A percentile compares a stretch with the other conserved stretches of the same genome.
phyloP scores from a whole-genome alignment of 1,140 invertebrate genomes.

The Magallana ariakensis region DNA sequence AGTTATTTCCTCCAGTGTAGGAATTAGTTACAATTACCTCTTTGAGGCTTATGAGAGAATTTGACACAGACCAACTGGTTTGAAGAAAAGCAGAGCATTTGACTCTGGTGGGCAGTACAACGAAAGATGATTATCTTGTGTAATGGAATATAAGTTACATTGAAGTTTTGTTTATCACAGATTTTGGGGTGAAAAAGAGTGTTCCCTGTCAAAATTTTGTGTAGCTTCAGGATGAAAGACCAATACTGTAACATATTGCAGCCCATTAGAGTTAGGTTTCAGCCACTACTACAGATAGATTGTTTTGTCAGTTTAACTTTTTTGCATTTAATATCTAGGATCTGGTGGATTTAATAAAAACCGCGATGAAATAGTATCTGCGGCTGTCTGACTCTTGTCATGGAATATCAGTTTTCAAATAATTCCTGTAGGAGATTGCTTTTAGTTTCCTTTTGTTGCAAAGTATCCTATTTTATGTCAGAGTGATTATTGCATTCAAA shows the following conservation, averaged over 20 bases:
- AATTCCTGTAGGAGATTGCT: conserved; percentile 28
- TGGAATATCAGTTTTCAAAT: conserved; percentile 21
- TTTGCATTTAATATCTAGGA: not conserved
- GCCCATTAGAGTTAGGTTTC: not conserved
- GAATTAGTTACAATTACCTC: not conserved
- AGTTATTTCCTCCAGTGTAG: not conserved
- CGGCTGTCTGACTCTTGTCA: conserved; percentile 1
- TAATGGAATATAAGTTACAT: conserved; percentile 33
- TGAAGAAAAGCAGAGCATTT: conserved; percentile 7
- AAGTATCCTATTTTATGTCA: conserved; percentile 23
- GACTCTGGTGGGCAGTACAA: not conserved
- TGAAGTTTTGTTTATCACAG: conserved; percentile 4
- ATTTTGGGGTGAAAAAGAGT: not conserved
- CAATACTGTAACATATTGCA: conserved; percentile 30
- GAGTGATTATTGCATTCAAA: conserved; percentile 22
- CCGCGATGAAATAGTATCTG: conserved; percentile 4
- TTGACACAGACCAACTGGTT: conserved; percentile 7
- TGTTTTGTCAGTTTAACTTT: not conserved
- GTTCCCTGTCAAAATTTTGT: not conserved
- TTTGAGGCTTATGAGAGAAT: conserved; percentile 5
- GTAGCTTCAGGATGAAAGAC: not conserved
- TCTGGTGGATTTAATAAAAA: not conserved
- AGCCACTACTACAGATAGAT: not conserved
- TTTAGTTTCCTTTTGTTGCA: conserved; percentile 27
- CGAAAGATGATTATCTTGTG: conserved; percentile 14